phyloP scores from a whole-genome alignment of 2,888 invertebrate genomes.

The Eilema caniola region DNA sequence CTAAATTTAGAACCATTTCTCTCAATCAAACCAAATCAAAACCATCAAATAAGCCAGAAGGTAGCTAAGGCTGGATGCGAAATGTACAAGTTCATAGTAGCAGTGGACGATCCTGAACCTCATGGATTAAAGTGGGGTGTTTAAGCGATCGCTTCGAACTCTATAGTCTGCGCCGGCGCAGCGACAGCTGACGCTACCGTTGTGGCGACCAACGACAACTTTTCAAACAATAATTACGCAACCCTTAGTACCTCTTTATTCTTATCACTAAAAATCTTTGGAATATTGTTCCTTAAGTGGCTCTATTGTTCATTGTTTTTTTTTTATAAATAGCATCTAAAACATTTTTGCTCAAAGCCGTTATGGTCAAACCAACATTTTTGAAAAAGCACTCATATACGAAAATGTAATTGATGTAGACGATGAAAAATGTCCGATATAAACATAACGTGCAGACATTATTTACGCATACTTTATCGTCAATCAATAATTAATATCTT shows the following conservation, averaged over 20 bases:
- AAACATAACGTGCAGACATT: constrained; percentile 66
- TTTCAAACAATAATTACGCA: constrained; percentile 43
- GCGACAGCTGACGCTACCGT: constrained; percentile 75
- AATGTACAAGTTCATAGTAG: constrained; percentile 51
- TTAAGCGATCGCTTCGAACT: constrained; percentile 56
- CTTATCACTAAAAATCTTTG: constrained; percentile 44
- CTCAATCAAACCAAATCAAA: not conserved
- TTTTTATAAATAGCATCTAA: constrained; percentile 18
- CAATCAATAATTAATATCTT: constrained; percentile 87
- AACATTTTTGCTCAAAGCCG: not conserved
- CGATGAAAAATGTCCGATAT: constrained; percentile 61
- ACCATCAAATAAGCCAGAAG: not conserved
- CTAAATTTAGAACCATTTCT: not conserved
- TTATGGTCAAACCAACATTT: not conserved
- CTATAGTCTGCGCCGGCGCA: constrained; percentile 74
- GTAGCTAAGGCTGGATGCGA: too few species aligned
- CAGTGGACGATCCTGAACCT: constrained; percentile 50
- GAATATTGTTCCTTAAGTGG: constrained; percentile 29
- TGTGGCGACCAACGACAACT: constrained; percentile 33
- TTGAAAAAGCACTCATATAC: not conserved
- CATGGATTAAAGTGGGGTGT: constrained; percentile 78
- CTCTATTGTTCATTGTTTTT: constrained; percentile 27
- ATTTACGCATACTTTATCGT: constrained; percentile 83
- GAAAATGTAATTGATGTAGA: constrained; percentile 45
- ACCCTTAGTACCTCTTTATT: constrained; percentile 44